These are phyloP conservation scores for Drosophila paramelanica DNA, from an alignment of 2,888 invertebrate species.

Conservation along the genomic window DNA sequence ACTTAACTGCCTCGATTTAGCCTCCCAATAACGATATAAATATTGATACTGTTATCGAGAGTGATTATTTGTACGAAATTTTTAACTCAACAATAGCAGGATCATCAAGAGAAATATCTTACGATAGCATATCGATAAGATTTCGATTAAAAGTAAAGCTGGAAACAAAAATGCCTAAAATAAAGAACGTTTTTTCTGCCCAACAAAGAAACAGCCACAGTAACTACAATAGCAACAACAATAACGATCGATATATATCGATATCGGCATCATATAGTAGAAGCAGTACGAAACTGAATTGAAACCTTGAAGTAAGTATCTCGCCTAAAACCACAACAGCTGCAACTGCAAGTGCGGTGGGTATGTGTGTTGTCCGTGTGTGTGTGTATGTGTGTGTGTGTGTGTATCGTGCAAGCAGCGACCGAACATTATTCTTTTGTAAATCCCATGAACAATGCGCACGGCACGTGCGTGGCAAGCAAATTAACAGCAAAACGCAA, in stretches of 20 bases:
- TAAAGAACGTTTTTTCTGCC: too few relatives aligned
- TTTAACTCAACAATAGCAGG: too few relatives aligned
- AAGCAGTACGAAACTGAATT: neutral
- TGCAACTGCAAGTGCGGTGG: slow-evolving; percentile 9
- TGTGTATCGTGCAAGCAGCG: neutral
- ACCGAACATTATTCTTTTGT: slow-evolving; percentile 50
- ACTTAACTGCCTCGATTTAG: neutral
- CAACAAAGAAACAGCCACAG: too few relatives aligned
- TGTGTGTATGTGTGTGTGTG: neutral
- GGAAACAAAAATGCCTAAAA: too few relatives aligned
- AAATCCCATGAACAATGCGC: slow-evolving; percentile 63
- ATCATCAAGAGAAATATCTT: too few relatives aligned
- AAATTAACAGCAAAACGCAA: slow-evolving; percentile 42
- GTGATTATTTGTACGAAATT: too few relatives aligned
- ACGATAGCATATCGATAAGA: neutral
- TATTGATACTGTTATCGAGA: too few relatives aligned
- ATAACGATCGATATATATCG: too few relatives aligned
- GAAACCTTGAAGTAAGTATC: neutral
- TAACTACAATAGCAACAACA: too few relatives aligned
- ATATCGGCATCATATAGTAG: too few relatives aligned
- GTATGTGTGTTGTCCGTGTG: neutral
- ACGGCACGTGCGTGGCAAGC: slow-evolving; percentile 65
- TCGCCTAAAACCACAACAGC: neutral
- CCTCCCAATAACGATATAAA: neutral
- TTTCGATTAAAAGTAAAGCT: neutral